Conservation (phyloP, 2,113 vertebrate species). For the Elaphurus davidianus region DNA sequence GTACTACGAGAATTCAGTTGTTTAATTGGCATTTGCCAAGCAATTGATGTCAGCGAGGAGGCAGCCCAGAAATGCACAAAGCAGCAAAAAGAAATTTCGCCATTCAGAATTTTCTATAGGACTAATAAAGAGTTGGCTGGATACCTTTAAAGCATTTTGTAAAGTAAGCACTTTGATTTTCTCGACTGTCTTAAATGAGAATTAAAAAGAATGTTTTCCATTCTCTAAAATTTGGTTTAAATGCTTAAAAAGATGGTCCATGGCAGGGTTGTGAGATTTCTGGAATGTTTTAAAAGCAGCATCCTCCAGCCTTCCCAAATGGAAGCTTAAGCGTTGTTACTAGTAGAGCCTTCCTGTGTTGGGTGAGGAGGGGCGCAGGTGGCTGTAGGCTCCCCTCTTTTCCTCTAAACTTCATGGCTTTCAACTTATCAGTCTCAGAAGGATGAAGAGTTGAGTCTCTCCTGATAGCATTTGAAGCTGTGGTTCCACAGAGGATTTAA, state of each 20-base stretch:
- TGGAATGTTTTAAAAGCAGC: neutral
- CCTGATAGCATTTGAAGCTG: conserved; percentile 72
- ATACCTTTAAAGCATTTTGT: neutral
- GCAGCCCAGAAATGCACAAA: neutral
- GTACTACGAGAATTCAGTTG: neutral
- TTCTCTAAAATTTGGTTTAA: conserved; percentile 13
- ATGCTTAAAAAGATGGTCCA: neutral
- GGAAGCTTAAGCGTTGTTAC: conserved; percentile 29
- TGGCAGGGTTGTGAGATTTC: neutral
- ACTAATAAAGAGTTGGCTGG: neutral
- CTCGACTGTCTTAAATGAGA: neutral
- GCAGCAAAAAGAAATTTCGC: neutral
- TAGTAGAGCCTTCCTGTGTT: neutral
- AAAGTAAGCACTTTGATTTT: neutral
- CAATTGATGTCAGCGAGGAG: neutral
- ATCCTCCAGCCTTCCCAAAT: neutral
- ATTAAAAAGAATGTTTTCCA: conserved; percentile 13
- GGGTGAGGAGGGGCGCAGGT: neutral
- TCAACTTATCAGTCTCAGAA: conserved; percentile 67
- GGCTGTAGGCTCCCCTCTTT: conserved; percentile 6
- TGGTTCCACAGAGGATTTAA: conserved; percentile 72
- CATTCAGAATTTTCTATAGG: neutral
- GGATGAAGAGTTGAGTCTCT: conserved; percentile 69
- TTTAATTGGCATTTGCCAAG: neutral
- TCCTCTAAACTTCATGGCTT: conserved; percentile 60